These are phyloP conservation scores for Oostethus manadensis DNA, from an alignment of 2,113 vertebrate genomes.

Conservation along the genomic window DNA sequence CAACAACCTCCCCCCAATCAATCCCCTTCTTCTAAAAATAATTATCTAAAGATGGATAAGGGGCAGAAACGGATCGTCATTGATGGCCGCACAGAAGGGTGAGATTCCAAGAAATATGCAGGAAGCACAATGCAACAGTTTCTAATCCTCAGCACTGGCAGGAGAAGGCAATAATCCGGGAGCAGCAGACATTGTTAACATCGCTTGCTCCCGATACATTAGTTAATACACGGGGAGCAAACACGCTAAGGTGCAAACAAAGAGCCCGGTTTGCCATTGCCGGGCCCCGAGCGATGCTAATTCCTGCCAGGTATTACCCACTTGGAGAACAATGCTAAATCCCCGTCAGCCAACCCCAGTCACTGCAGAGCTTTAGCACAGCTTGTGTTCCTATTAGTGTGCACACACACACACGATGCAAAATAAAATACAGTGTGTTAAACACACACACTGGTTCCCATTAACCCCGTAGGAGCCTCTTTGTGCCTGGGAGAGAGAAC, in stretches of 20 bases:
- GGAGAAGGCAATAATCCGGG: constrained; percentile 39
- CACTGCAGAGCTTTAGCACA: constrained; percentile 50
- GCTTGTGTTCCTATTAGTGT: constrained; percentile 51
- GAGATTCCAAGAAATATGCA: not conserved
- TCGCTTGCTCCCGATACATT: constrained; percentile 37
- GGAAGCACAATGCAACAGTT: constrained; percentile 25
- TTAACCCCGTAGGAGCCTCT: constrained; percentile 66
- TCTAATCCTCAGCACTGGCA: constrained; percentile 48
- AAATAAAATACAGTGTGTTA: constrained; percentile 23
- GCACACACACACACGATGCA: constrained; percentile 6
- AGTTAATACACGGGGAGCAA: constrained; percentile 50
- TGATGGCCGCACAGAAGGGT: constrained; percentile 9
- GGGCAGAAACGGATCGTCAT: not conserved
- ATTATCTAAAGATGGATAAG: constrained; percentile 23
- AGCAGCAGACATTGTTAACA: constrained; percentile 41
- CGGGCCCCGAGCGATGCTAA: constrained; percentile 51
- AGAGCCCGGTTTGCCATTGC: constrained; percentile 49
- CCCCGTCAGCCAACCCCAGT: constrained; percentile 42
- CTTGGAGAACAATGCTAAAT: constrained; percentile 60
- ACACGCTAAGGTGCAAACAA: constrained; percentile 51
- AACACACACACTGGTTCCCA: constrained; percentile 46
- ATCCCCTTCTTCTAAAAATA: constrained; percentile 24
- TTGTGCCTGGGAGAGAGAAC: constrained; percentile 46
- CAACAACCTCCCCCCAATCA: constrained; percentile 14
- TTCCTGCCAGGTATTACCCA: constrained; percentile 59